phyloP scores from a whole-genome alignment of 23 tunicate species.

The Phallusia fumigata region DNA sequence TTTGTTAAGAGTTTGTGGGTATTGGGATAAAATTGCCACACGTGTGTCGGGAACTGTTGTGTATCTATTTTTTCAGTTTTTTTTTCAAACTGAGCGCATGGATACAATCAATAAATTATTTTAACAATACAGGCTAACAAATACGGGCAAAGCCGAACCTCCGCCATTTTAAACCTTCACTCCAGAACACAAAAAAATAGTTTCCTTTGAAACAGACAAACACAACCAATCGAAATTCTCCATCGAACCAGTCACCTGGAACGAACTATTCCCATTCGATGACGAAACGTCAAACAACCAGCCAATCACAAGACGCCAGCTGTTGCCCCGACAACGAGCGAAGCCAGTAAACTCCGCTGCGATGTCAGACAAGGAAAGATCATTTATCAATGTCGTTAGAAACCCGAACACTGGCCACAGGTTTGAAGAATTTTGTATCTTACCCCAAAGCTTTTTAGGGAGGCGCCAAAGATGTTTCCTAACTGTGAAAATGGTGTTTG shows the following conservation, averaged over 20 bases:
- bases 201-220: not conserved
- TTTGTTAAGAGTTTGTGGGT: too few species aligned
- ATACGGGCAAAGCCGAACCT: too few species aligned
- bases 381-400: constrained; percentile 20
- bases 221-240: constrained; percentile 13
- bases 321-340: constrained; percentile 15
- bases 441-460: not conserved
- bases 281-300: not conserved
- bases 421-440: not conserved
- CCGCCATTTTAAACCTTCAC: too few species aligned
- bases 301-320: constrained; percentile 15
- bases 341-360: constrained; percentile 31
- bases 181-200: not conserved
- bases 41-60: too few species aligned
- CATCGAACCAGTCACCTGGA: constrained; percentile 59
- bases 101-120: too few species aligned
- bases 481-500: too few species aligned
- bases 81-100: too few species aligned
- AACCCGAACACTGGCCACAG: constrained; percentile 10
- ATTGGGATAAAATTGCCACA: too few species aligned
- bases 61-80: too few species aligned
- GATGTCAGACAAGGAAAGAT: constrained; percentile 27
- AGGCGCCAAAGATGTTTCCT: too few species aligned
- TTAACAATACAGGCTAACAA: too few species aligned
- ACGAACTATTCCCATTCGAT: constrained; percentile 22